Base-by-base conservation (phyloP, 2,888 invertebrate species). In the Harmothoe impar region DNA sequence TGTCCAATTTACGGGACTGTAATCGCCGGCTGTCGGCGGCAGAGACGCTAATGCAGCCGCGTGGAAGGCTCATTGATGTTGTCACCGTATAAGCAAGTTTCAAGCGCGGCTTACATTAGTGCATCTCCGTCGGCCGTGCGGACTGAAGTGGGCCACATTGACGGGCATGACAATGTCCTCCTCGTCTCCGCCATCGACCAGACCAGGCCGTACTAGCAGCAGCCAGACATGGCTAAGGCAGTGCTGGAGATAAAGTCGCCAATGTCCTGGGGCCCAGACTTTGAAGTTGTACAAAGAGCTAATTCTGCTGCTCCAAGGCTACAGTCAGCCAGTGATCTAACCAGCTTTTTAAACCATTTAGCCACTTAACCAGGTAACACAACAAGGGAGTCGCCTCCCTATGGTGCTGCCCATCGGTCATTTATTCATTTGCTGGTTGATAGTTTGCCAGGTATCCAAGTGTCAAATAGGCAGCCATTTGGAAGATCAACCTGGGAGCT, bases 61-160 rank as follows among this genome's bases (percentile, higher is more conserved):
- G 84, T 84, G 23, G 43, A n/a, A 23, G 20, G 43, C 5, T 35
- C n/a, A 84, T 62, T 62, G 62, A 62, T 62, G 62, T 3, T 43
- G 51, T 35, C 17, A 35, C 84, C 43, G 5, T 10, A 43, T 84
- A 33, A 33, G 84, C 84, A 84, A 84, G 84, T 84, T 84, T 33
- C 12, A 51, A 35, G 35, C 84, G 25, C 78, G n/a, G 20, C 23
- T 33, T 10, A 84, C 84, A 84, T 84, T 84, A 35, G 72, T 25
- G 31, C 10, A 23, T 84, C n/a, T 31, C 1, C 35, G 35, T 23
- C 51, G 35, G 35, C 51, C 5, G 78, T 68, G 68, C 43, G 10
- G 62, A 20, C 3, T 3, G 72, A 72, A 72, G 72, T 72, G 72
- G 72, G 29, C 5, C 5, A 62, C 62, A 29, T 72, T 72, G 72